phyloP scores from a whole-genome alignment of 2,888 invertebrate genomes.

The Campoletis raptor region DNA sequence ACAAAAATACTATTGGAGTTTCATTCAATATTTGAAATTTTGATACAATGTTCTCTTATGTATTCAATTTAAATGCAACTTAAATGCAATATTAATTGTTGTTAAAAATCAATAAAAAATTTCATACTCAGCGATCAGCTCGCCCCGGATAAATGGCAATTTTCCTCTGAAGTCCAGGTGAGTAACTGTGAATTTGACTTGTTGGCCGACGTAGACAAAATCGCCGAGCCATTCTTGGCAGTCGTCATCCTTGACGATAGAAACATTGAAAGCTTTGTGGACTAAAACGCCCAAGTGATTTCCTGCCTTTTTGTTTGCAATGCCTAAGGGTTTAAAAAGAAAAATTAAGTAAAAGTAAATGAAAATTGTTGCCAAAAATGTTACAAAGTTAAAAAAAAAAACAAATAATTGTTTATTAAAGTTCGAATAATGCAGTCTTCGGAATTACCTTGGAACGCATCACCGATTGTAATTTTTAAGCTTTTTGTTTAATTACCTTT shows the following conservation, averaged over 20 bases:
- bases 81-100: too few relatives aligned
- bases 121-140: constrained; percentile 86
- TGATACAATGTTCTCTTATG: too few relatives aligned
- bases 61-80: too few relatives aligned
- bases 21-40: too few relatives aligned
- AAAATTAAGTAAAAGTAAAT: background rate
- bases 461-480: background rate
- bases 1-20: too few relatives aligned
- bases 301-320: constrained; percentile 89
- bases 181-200: constrained; percentile 87
- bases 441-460: too few relatives aligned
- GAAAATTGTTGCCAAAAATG: background rate
- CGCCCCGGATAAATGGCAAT: constrained; percentile 89
- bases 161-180: constrained; percentile 87
- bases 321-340: constrained; percentile 80
- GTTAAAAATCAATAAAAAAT: background rate
- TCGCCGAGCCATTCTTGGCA: constrained; percentile 87
- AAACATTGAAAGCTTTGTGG: constrained; percentile 90
- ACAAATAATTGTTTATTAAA: too few relatives aligned
- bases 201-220: constrained; percentile 87
- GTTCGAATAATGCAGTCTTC: too few relatives aligned
- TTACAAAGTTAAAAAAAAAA: background rate
- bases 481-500: constrained; percentile 83
- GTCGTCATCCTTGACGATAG: constrained; percentile 87
- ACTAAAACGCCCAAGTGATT: constrained; percentile 90